Base-by-base conservation (phyloP, 2,888 invertebrate species). In the Himalopsyche tibetana region DNA sequence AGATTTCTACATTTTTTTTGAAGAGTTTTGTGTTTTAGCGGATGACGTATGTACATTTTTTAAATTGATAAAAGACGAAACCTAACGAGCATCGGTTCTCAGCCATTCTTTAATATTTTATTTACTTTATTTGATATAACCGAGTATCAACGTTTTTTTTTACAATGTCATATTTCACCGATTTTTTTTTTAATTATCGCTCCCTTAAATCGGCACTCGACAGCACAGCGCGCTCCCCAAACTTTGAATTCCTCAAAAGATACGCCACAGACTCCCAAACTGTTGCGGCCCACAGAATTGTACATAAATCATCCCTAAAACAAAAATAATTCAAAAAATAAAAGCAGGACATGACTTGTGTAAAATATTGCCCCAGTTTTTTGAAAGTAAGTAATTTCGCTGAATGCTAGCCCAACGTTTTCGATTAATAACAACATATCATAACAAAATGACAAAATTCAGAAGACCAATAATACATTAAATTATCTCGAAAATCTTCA, bases 301-400 rank as follows among this genome's bases (percentile, higher is more conserved):
- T 88, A 88, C 88, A 88, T 87, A 88, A 51, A 84, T 87, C 88
- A 88, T 86, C 88, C 88, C 88, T 87, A 87, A 88, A 86, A 87
- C 84, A 88, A 85, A 86, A 87, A 87, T 15, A 85, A 87, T 86
- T 74, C 74, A 74, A 74, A 74, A 51, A 74, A 28, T 63, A 63
- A 63, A 63, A 63, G 63, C 63, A 56, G 17, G 9, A 19, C n/a
- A 80, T 9, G 2, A 38, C 36, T 28, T 36, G 74, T 5, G 74
- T 74, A 5, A 74, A 74, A 36, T 36, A 74, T 63, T 36, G 15
- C 74, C 74, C 51, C 74, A 74, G 15, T 36, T 74, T 42, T 36
- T 74, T 38, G 38, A 74, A 74, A 15, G 38, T 36, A 38, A 74
- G 4, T 38, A 15, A 36, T 74, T 12, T 36, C 11, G 74, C 38